Evolutionary conservation across 2,888 invertebrate genomes (phyloP), one percentile per base, ranked within the genome.

Genomic region (Branchipolynoe longqiensis): DNA sequence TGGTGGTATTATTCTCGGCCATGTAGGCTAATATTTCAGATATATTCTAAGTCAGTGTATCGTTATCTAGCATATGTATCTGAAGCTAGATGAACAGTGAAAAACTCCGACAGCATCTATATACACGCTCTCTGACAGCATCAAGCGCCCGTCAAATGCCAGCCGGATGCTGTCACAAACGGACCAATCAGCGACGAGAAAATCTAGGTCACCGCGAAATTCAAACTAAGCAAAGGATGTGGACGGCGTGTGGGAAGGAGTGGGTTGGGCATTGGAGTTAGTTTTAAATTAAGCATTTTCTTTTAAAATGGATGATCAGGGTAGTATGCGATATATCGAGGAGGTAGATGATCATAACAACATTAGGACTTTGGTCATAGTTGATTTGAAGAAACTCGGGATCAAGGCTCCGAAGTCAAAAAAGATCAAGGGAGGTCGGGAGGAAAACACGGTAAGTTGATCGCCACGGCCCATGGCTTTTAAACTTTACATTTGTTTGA

Each of bases 361-460:
- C 86, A 87, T 93, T 25, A 87, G 90, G 85, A 89, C 90, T 22
- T 84, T 92, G 18, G 89, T 92, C 28, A 89, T 90, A 31, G 90
- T 90, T 74, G 92, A 93, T 89, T 87, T 93, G 41, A 90, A 91
- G 85, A 91, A 92, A 81, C 78, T 91, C 0, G 92, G 93, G 8
- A 89, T 93, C 36, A 92, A 92, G 88, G 89, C 91, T 25, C 92
- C 92, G 18, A 92, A 92, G 87, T 83, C 85, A 18, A 92, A 92
- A 87, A 92, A 92, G 85, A 78, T 88, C 28, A 92, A 91, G 87
- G 90, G n/a, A n/a, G n/a, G 48, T 18, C 78, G 85, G 33, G 84
- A 86, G 22, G 82, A 82, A 3, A 28, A 38, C 14, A 40, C 54
- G 56, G 85, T 85, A 25, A 73, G 82, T 36, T 4, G 41, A n/a